Conservation (phyloP, 2,797 vertebrate species). For the Helostoma temminkii region DNA sequence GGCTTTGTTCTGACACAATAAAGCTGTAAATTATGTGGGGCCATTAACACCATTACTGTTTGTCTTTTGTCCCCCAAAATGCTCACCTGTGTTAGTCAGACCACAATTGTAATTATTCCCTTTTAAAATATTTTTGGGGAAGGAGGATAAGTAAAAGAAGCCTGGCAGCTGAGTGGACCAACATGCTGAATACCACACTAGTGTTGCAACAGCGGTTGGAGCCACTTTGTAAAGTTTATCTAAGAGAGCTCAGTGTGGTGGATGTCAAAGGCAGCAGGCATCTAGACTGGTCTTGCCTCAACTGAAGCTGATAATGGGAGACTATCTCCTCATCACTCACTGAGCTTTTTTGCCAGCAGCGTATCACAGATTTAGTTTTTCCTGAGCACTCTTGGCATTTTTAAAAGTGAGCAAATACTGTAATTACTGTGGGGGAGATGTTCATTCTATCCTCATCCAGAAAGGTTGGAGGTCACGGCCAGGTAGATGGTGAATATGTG, state of each 20-base stretch:
- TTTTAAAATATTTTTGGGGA: slow-evolving; percentile 5
- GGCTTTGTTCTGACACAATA: background rate
- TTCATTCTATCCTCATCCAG: slow-evolving; percentile 9
- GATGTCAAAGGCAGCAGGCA: slow-evolving; percentile 50
- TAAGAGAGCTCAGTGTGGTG: slow-evolving; percentile 36
- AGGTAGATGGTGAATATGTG: slow-evolving; percentile 24
- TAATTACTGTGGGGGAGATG: slow-evolving; percentile 1
- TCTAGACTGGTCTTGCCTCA: slow-evolving; percentile 29
- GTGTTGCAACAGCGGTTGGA: slow-evolving; percentile 18
- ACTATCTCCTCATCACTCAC: background rate
- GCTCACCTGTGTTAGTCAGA: background rate
- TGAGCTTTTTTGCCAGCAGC: slow-evolving; percentile 35
- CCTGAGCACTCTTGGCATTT: background rate
- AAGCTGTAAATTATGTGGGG: background rate
- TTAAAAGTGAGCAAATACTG: background rate
- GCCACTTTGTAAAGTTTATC: slow-evolving; percentile 60
- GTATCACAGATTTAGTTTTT: background rate
- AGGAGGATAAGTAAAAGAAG: slow-evolving; percentile 20
- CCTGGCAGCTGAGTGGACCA: slow-evolving; percentile 7
- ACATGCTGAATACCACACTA: slow-evolving; percentile 23
- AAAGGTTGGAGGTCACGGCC: slow-evolving; percentile 43
- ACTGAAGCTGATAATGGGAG: slow-evolving; percentile 39
- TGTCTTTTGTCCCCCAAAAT: background rate
- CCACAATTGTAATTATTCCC: slow-evolving; percentile 16
- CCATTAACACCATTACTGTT: background rate